These are phyloP conservation scores for Clarias fuscus DNA, from an alignment of 2,797 vertebrate species.

Conservation along the genomic window DNA sequence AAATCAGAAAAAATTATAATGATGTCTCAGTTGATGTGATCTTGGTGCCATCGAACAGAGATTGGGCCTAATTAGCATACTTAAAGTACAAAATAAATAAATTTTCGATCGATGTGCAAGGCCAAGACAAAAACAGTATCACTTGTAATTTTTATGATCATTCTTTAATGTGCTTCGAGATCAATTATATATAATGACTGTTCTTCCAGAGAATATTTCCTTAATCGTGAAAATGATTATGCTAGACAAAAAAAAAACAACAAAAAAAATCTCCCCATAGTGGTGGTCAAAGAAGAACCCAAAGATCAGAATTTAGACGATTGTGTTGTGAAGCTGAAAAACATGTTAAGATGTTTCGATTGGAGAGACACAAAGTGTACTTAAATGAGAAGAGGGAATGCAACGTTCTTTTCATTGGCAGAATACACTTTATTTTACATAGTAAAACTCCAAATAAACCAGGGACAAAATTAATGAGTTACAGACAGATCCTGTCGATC, in stretches of 20 bases:
- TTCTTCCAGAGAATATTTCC: not conserved
- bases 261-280: not conserved
- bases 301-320: not conserved
- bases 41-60: too few species aligned
- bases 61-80: too few species aligned
- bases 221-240: not conserved
- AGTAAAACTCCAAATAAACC: conserved; percentile 51
- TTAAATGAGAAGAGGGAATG: not conserved
- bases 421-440: conserved; percentile 55
- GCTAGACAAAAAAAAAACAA: not conserved
- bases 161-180: not conserved
- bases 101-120: too few species aligned
- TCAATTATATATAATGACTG: not conserved
- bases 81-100: too few species aligned
- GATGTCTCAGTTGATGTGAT: too few species aligned
- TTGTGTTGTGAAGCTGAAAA: not conserved
- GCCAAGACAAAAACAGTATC: too few species aligned
- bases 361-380: not conserved
- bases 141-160: too few species aligned
- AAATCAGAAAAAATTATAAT: too few species aligned
- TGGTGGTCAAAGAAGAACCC: not conserved
- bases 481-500: conserved; percentile 36
- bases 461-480: conserved; percentile 28
- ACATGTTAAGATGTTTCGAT: not conserved
- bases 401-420: conserved; percentile 23